A percentile compares a stretch with the other conserved stretches of the same genome.
phyloP scores from a whole-genome alignment of 2,113 vertebrate species.

The Mormoops blainvillei region DNA sequence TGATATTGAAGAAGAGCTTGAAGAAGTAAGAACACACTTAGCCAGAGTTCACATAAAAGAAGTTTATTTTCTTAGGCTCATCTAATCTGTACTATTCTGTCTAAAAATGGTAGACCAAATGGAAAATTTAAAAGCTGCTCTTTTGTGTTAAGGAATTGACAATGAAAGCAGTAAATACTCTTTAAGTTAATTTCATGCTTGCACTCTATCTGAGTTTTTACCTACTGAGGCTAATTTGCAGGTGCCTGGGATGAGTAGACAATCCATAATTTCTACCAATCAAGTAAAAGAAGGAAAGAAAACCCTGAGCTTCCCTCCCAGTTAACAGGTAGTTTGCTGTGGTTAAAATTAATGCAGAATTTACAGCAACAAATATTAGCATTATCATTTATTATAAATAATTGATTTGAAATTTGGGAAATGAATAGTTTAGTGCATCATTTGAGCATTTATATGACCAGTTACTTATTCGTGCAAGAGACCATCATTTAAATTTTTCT shows the following conservation, averaged over 20 bases:
- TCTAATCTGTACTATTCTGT: neutral
- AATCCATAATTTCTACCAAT: slow-evolving; percentile 50
- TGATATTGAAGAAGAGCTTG: neutral
- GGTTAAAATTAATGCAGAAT: slow-evolving; percentile 53
- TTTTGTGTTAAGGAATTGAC: slow-evolving; percentile 6
- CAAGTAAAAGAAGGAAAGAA: slow-evolving; percentile 54
- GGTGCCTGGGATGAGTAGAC: slow-evolving; percentile 45
- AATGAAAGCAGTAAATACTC: neutral
- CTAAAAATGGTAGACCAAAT: neutral
- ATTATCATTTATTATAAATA: slow-evolving; percentile 41
- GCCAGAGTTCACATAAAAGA: neutral
- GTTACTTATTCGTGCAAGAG: neutral
- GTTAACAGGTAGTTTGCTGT: slow-evolving; percentile 59
- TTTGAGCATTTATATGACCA: slow-evolving; percentile 41
- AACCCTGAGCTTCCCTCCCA: slow-evolving; percentile 44
- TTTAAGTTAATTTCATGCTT: slow-evolving; percentile 38
- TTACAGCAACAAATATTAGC: slow-evolving; percentile 30
- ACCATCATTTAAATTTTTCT: slow-evolving; percentile 27
- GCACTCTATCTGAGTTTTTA: slow-evolving; percentile 51
- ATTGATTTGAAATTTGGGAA: slow-evolving; percentile 44
- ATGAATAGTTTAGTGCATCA: slow-evolving; percentile 40
- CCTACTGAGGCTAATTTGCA: slow-evolving; percentile 53
- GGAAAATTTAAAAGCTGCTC: neutral
- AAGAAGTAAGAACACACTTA: slow-evolving; percentile 8
- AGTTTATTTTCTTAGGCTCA: slow-evolving; percentile 18